Conservation (phyloP, 2,888 invertebrate species). For the Ormyrus thymus region DNA sequence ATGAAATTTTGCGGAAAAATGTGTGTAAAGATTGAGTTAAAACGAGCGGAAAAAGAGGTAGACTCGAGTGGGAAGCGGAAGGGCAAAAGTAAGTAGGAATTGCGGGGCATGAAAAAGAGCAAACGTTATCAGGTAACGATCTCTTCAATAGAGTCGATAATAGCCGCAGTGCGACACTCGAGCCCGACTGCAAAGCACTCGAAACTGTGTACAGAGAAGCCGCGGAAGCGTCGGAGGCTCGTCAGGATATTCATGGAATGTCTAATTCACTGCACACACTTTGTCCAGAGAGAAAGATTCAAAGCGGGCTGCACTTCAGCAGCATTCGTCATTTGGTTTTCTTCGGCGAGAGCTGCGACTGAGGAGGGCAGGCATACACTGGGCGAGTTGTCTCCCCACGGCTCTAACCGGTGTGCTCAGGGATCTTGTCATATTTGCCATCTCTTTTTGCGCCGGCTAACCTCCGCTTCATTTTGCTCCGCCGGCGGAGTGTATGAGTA, state of each 20-base stretch:
- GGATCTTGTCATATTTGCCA: slow-evolving; percentile 71
- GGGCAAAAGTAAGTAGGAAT: too few relatives aligned
- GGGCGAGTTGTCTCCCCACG: background rate
- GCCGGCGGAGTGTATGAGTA: too few relatives aligned
- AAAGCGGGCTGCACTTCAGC: slow-evolving; percentile 50
- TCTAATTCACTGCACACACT: slow-evolving; percentile 59
- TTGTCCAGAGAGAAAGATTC: slow-evolving; percentile 53
- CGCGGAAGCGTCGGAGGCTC: slow-evolving; percentile 45
- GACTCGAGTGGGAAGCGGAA: too few relatives aligned
- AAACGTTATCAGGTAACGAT: slow-evolving; percentile 37
- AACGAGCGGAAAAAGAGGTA: too few relatives aligned
- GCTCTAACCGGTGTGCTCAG: slow-evolving; percentile 21
- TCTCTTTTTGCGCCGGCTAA: slow-evolving; percentile 68
- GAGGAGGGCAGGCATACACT: background rate
- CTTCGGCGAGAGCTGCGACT: slow-evolving; percentile 2
- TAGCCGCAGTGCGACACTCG: slow-evolving; percentile 33
- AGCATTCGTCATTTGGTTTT: slow-evolving; percentile 66
- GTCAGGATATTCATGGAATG: slow-evolving; percentile 68
- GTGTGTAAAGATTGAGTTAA: too few relatives aligned
- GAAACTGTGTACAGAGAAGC: background rate
- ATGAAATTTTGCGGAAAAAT: background rate
- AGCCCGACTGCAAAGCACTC: background rate
- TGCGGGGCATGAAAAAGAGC: slow-evolving; percentile 34
- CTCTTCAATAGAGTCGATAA: slow-evolving; percentile 33
- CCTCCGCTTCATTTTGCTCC: slow-evolving; percentile 56